Evolutionary conservation across 1,140 invertebrate species (phyloP), one percentile per base, ranked within the genome.

Genomic region (Heliconius hewitsoni): DNA sequence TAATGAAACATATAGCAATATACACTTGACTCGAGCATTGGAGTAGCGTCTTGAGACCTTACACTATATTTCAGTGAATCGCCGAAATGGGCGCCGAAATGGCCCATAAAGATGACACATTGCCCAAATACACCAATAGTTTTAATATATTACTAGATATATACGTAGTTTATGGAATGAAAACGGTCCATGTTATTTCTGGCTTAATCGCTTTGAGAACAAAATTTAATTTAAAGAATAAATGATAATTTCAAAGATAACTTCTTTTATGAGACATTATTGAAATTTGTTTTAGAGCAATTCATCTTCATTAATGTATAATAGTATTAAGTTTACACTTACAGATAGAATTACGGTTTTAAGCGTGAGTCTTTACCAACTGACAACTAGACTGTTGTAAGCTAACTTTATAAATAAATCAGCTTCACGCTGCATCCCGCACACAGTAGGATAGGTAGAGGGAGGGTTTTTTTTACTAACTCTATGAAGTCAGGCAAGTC

Each of bases 41-140:
- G 79, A 82, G 73, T 78, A 84, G 80, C 77, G 81, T 83, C 79
- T 81, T 84, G 82, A 87, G 86, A 85, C 82, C 81, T 74, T 52
- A 70, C 70, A 84, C 83, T 81, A 85, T 91, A 91, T 89, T 86
- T 89, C 87, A 86, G 73, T 55, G 79, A 83, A 89, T 87, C 84
- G 88, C 88, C 88, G 86, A 91, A 91, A 91, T 89, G 84, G 85
- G 84, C 85, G 78, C 70, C 82, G 82, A 83, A 91, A 90, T 89
- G 84, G 89, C 78, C 89, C 86, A 91, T 91, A 90, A 91, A 91
- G 81, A 87, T 91, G 89, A 91, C 87, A 85, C 83, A 90, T 83
- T 19, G 83, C 83, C 73, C 81, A 80, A 88, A 89, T 86, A 89
- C 77, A 86, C 85, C 86, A 89, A 89, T 89, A 89, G 85, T 89